These are phyloP conservation scores for Platygyra sinensis DNA, from an alignment of 64 coral and sea anemone genomes.

Conservation along the genomic window DNA sequence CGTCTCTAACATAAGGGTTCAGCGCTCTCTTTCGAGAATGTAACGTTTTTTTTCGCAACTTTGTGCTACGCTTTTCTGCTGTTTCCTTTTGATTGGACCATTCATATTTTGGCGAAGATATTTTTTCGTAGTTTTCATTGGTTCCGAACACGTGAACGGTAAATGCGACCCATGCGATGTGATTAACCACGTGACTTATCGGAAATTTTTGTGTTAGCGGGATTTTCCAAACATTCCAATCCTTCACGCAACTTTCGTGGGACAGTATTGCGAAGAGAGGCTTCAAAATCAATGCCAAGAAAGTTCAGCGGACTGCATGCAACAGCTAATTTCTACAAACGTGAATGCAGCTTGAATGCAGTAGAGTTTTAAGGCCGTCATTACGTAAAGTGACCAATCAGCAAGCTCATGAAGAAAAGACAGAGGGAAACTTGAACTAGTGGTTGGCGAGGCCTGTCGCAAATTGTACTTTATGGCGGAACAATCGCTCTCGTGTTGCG, in stretches of 20 bases:
- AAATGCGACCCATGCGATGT: neutral
- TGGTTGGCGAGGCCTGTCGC: neutral
- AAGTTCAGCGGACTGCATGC: neutral
- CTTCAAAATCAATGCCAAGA: neutral
- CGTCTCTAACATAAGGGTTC: too few species aligned
- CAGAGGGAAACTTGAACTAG: slow-evolving; percentile 19
- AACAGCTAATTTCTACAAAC: neutral
- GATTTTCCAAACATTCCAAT: neutral
- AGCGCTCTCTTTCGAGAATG: too few species aligned
- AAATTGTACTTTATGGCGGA: slow-evolving; percentile 28
- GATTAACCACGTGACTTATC: slow-evolving; percentile 1
- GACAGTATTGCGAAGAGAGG: neutral
- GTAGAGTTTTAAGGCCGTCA: neutral
- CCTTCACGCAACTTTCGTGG: neutral
- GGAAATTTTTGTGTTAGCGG: neutral
- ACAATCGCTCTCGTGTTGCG: neutral
- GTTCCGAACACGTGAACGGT: slow-evolving; percentile 9
- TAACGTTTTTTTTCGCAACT: neutral
- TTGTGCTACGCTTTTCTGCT: neutral
- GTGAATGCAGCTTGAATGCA: too few species aligned
- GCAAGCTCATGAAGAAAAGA: neutral
- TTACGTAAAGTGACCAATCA: neutral
- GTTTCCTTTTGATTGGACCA: too few species aligned
- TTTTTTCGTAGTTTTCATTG: neutral
- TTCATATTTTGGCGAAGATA: neutral